Conservation (phyloP, 37 sponge, comb jelly and placozoan genomes). For the Axinella damicornis region DNA sequence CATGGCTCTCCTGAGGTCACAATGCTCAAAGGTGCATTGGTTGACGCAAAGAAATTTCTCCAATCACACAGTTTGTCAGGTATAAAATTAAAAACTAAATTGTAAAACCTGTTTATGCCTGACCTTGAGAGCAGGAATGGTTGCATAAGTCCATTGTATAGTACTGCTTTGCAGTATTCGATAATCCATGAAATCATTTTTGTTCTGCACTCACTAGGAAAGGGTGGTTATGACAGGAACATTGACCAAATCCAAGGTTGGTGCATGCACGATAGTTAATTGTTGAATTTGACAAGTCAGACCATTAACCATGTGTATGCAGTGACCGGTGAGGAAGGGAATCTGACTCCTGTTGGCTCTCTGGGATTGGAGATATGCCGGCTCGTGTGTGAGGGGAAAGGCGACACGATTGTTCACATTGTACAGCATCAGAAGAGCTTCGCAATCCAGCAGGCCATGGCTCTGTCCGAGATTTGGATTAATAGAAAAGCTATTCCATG, state of each 20-base stretch:
- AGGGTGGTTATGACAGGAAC: slow-evolving; percentile 16
- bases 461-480: not conserved
- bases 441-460: slow-evolving; percentile 24
- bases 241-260: not conserved
- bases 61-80: not conserved
- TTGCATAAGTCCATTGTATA: too few relatives aligned
- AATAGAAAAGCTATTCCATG: not conserved
- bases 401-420: not conserved
- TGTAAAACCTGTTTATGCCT: too few relatives aligned
- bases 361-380: not conserved
- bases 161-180: too few relatives aligned
- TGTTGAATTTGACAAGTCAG: too few relatives aligned
- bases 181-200: too few relatives aligned
- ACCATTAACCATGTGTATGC: not conserved
- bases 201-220: slow-evolving; percentile 8
- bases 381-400: not conserved
- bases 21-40: not conserved
- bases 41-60: not conserved
- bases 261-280: not conserved
- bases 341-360: not conserved
- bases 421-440: not conserved
- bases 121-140: too few relatives aligned
- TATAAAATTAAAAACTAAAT: too few relatives aligned
- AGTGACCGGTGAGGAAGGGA: not conserved
- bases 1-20: too few relatives aligned